Percentiles rank a stretch among this genome's conserved stretches.
Evolutionary conservation across 2,888 invertebrate species (phyloP).

Genomic region (Furcula furcula): DNA sequence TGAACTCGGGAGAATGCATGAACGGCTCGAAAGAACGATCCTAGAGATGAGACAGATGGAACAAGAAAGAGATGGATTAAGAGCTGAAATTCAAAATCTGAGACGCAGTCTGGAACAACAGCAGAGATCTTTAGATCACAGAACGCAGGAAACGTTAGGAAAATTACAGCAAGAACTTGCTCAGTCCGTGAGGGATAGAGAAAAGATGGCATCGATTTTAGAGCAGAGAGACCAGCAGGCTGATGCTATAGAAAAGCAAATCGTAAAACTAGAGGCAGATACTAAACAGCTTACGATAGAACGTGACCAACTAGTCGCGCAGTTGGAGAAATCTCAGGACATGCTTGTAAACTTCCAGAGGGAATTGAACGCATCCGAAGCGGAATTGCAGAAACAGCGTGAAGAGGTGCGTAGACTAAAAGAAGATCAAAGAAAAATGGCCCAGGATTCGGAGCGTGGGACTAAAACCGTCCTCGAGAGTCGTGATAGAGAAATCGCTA

Average conservation of each 20-base stretch:
- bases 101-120: constrained; percentile 84
- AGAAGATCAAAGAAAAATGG: constrained; percentile 86
- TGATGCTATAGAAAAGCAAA: constrained; percentile 92
- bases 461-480: constrained; percentile 86
- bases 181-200: constrained; percentile 86
- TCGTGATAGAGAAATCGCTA: constrained; percentile 86
- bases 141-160: constrained; percentile 87
- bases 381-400: constrained; percentile 90
- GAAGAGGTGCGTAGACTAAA: constrained; percentile 89
- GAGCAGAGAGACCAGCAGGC: constrained; percentile 90
- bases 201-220: constrained; percentile 88
- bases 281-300: constrained; percentile 93
- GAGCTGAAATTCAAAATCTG: constrained; percentile 85
- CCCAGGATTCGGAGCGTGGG: constrained; percentile 86
- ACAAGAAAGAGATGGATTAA: constrained; percentile 87
- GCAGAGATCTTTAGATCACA: constrained; percentile 84
- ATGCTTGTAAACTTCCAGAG: constrained; percentile 97
- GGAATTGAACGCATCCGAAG: constrained; percentile 91
- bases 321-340: constrained; percentile 95
- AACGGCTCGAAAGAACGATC: constrained; percentile 88
- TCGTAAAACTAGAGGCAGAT: constrained; percentile 92
- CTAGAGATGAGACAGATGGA: constrained; percentile 86
- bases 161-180: constrained; percentile 88
- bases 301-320: constrained; percentile 92
- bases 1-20: constrained; percentile 90